A percentile compares a stretch with the other conserved stretches of the same genome.
These are phyloP conservation scores for Neotoma lepida DNA, from an alignment of 2,113 vertebrate species.

Conservation along the genomic window DNA sequence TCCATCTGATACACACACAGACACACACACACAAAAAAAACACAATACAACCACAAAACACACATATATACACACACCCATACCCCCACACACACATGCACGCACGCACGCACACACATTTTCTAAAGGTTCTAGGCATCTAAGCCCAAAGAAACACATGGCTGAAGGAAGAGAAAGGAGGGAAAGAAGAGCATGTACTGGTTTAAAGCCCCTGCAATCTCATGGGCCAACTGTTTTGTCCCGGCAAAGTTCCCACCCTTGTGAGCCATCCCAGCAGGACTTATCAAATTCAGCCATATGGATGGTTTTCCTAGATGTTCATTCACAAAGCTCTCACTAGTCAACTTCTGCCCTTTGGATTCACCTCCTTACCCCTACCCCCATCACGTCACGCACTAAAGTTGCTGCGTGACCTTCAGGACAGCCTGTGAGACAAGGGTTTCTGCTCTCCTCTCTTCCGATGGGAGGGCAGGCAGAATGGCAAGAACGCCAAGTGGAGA, in stretches of 20 bases:
- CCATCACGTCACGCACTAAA: background rate
- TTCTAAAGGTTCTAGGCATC: background rate
- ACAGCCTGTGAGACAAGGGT: background rate
- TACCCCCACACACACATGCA: background rate
- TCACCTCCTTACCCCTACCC: background rate
- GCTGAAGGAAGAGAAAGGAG: background rate
- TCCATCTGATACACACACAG: background rate
- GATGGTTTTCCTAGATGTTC: background rate
- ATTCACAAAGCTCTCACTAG: background rate
- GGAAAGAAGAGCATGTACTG: background rate
- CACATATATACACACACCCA: background rate
- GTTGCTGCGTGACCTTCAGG: background rate
- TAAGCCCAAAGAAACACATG: background rate
- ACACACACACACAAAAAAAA: background rate
- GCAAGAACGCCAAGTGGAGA: background rate
- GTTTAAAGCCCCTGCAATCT: background rate
- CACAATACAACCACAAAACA: too few species aligned
- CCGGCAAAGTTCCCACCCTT: conserved; percentile 41
- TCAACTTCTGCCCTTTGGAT: background rate
- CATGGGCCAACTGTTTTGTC: background rate
- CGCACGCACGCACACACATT: background rate
- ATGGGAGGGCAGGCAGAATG: background rate
- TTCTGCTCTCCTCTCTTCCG: background rate
- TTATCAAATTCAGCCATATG: conserved; percentile 14
- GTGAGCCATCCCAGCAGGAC: background rate